Percentiles rank a stretch among this genome's conserved stretches.
Evolutionary conservation across 2,888 invertebrate genomes (phyloP).

Genomic region (Quadroppia sp.): DNA sequence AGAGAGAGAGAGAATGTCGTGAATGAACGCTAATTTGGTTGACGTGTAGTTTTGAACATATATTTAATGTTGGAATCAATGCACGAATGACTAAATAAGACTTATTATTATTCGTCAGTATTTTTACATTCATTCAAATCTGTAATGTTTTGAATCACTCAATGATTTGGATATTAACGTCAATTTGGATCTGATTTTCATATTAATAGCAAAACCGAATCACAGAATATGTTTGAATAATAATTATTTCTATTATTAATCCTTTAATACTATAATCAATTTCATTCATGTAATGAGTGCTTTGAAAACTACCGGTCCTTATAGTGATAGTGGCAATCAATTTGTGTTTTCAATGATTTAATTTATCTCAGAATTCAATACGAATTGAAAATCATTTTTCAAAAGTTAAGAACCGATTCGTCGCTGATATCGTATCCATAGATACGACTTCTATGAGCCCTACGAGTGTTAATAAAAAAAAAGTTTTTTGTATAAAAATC

Average conservation of each 20-base stretch:
- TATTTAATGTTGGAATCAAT: not conserved
- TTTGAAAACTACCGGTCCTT: no score
- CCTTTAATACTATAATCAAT: constrained; percentile 10
- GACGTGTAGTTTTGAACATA: not conserved
- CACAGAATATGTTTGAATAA: not conserved
- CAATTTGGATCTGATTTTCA: no score
- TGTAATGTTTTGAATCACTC: not conserved
- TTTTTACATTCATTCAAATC: not conserved
- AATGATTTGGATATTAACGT: not conserved
- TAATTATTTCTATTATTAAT: not conserved
- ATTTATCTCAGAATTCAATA: no score
- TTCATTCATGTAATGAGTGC: not conserved
- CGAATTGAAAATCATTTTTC: no score
- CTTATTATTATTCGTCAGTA: not conserved
- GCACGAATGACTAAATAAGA: not conserved
- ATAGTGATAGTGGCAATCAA: no score
- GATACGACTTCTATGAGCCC: no score
- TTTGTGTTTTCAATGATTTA: no score
- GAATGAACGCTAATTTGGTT: not conserved
- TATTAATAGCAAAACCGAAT: not conserved
- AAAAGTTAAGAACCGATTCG: no score
- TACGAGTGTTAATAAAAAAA: no score
- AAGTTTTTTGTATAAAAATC: not conserved
- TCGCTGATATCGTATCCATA: no score
- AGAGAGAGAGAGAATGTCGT: constrained; percentile 10